Conservation (phyloP, 2,113 vertebrate genomes). For the Istiophorus platypterus region DNA sequence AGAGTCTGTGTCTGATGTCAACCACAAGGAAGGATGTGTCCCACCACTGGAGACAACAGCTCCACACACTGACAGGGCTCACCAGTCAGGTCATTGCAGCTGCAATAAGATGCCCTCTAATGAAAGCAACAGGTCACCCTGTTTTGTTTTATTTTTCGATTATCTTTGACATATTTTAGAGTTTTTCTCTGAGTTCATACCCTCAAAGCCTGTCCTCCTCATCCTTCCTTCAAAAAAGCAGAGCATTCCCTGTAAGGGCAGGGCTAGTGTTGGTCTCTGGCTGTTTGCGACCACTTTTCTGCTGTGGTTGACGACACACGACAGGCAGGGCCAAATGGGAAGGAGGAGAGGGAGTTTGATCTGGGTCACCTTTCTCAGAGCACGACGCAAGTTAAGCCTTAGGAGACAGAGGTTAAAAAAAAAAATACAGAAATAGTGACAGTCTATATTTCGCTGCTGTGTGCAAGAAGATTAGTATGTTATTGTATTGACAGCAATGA, state of each 20-base stretch:
- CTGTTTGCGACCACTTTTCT: slow-evolving; percentile 99
- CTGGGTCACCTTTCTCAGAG: slow-evolving; percentile 83
- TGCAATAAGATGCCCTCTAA: slow-evolving; percentile 48
- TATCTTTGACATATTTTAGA: slow-evolving; percentile 50
- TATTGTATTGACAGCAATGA: background rate
- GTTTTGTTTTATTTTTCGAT: slow-evolving; percentile 53
- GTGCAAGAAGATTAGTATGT: slow-evolving; percentile 7
- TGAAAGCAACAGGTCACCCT: slow-evolving; percentile 41
- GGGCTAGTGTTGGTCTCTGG: slow-evolving; percentile 90
- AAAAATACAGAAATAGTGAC: slow-evolving; percentile 4
- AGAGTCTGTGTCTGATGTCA: slow-evolving; percentile 59
- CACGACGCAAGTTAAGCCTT: slow-evolving; percentile 58
- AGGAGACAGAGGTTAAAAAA: slow-evolving; percentile 29
- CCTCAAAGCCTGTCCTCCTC: slow-evolving; percentile 12
- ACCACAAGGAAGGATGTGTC: slow-evolving; percentile 70
- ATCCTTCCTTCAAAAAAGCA: slow-evolving; percentile 68
- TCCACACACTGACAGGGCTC: slow-evolving; percentile 46
- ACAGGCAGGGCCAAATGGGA: slow-evolving; percentile 95
- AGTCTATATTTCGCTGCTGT: background rate
- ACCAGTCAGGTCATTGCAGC: slow-evolving; percentile 44
- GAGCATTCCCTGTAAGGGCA: slow-evolving; percentile 90
- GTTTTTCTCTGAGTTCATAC: slow-evolving; percentile 1
- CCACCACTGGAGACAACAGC: slow-evolving; percentile 41
- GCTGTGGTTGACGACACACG: slow-evolving; percentile 99
- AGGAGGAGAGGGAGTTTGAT: slow-evolving; percentile 84